These are phyloP conservation scores for Anas platyrhynchos DNA, from an alignment of 2,113 vertebrate species.

Conservation along the genomic window DNA sequence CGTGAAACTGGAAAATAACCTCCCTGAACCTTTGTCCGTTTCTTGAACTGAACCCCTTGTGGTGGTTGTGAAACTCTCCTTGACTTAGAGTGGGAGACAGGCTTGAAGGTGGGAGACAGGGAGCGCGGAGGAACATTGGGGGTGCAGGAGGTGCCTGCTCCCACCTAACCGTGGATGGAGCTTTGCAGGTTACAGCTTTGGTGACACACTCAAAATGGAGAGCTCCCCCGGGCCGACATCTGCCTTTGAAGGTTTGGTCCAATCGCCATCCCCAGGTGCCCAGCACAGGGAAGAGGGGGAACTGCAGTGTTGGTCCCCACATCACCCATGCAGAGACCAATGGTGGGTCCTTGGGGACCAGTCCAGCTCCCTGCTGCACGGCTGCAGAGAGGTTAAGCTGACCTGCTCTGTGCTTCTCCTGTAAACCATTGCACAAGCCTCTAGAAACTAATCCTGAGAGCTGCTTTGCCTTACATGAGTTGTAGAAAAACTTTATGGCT, in stretches of 20 bases:
- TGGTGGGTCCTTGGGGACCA: rapidly evolving
- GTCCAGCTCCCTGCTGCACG: not conserved
- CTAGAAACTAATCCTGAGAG: not conserved
- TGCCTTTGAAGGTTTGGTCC: too few relatives aligned
- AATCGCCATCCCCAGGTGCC: not conserved
- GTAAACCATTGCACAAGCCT: not conserved
- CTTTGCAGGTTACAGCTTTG: not conserved
- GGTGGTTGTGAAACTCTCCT: slow-evolving; percentile 34
- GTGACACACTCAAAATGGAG: not conserved
- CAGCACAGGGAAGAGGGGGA: not conserved
- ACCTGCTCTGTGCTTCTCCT: not conserved
- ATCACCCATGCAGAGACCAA: not conserved
- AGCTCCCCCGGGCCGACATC: not conserved
- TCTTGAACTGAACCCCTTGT: slow-evolving; percentile 36
- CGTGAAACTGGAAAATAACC: slow-evolving; percentile 63
- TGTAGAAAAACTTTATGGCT: not conserved
- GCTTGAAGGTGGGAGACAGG: not conserved
- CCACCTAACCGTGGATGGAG: not conserved
- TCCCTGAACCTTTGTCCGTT: slow-evolving; percentile 57
- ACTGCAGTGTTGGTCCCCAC: not conserved
- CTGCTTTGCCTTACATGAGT: not conserved
- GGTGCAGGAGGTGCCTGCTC: not conserved
- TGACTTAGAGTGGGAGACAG: not conserved
- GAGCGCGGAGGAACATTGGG: not conserved
- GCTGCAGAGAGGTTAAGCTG: not conserved